Percentiles rank a stretch among this genome's conserved stretches.
These are phyloP conservation scores for Nasonia oneida DNA, from an alignment of 2,888 invertebrate genomes.

Conservation along the genomic window DNA sequence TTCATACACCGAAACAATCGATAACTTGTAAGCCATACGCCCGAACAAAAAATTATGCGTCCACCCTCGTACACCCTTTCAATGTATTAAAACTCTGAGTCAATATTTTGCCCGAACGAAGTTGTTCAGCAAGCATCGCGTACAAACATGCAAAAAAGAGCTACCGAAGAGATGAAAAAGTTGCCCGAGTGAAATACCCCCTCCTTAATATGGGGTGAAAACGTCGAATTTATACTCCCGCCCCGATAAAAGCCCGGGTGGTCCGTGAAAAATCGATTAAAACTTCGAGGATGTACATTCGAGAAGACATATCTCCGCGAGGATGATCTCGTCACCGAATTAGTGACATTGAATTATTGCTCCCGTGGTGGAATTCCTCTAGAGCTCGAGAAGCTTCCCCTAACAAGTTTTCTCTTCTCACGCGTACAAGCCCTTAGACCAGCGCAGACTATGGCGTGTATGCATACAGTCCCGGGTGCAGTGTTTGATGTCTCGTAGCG, in stretches of 20 bases:
- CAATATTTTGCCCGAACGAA: background rate
- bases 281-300: background rate
- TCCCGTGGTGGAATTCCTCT: background rate
- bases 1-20: too few species aligned
- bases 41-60: too few species aligned
- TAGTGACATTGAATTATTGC: slow-evolving; percentile 42
- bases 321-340: background rate
- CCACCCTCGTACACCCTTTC: background rate
- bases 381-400: background rate
- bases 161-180: background rate
- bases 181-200: background rate
- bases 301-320: background rate
- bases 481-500: slow-evolving; percentile 5
- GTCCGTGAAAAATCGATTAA: slow-evolving; percentile 21
- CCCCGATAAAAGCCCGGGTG: background rate
- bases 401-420: background rate
- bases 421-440: background rate
- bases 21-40: too few species aligned
- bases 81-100: background rate
- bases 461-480: background rate
- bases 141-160: background rate
- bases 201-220: too few species aligned
- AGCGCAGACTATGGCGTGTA: background rate
- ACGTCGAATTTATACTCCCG: background rate
- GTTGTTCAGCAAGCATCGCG: background rate